Evolutionary conservation across 2,888 invertebrate species (phyloP).

Genomic region (Lasioglossum malachurum): DNA sequence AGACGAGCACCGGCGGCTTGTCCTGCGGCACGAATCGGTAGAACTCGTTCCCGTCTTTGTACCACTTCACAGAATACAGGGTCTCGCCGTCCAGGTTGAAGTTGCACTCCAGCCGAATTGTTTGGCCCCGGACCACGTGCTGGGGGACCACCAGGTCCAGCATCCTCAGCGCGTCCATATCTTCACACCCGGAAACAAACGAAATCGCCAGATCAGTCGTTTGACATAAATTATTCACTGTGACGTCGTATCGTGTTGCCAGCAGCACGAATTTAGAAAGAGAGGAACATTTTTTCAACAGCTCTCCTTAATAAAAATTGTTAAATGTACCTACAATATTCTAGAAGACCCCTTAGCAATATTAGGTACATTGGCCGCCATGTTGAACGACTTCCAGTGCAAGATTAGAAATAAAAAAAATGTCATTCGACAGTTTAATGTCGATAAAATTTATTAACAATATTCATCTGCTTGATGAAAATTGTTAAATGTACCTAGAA

Average conservation of each 20-base stretch:
- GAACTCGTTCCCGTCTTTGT: conserved; percentile 96
- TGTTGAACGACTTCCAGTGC: no score
- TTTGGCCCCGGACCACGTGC: conserved; percentile 92
- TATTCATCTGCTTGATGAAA: not conserved
- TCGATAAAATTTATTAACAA: no score
- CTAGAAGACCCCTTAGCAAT: no score
- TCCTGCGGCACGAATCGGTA: conserved; percentile 94
- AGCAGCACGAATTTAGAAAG: not conserved
- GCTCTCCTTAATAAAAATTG: no score
- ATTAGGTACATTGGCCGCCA: no score
- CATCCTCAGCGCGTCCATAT: conserved; percentile 86
- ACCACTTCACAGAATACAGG: conserved; percentile 96
- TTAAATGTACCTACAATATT: no score
- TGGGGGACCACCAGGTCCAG: conserved; percentile 93
- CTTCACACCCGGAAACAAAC: conserved; percentile 36
- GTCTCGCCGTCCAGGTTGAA: conserved; percentile 93
- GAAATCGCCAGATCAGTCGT: not conserved
- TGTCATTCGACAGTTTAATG: not conserved
- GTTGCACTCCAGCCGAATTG: conserved; percentile 92
- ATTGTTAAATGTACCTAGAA: not conserved
- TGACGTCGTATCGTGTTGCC: not conserved
- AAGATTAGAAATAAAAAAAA: no score
- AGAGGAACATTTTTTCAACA: not conserved
- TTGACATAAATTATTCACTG: not conserved
- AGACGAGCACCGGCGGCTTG: conserved; percentile 92